Evolutionary conservation across 2,888 invertebrate genomes (phyloP), one percentile per base, ranked within the genome.

Genomic region (Corythucha ciliata): DNA sequence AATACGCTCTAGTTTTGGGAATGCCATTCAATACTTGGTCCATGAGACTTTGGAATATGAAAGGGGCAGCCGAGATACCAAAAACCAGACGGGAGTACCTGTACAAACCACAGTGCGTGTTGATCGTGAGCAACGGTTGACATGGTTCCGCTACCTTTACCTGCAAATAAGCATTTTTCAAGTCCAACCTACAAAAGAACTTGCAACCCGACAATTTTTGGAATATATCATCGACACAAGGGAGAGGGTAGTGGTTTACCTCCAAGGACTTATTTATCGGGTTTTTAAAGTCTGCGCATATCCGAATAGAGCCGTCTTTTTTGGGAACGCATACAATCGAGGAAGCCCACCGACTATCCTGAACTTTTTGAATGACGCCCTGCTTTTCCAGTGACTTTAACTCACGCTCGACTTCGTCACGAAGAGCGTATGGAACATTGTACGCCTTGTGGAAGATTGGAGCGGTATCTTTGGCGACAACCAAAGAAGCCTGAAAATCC

Each of bases 401-500:
- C 40, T 56, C 51, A 20, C 16, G 24, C n/a, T 45, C 51, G 4
- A 55, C 47, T 21, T 25, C 44, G 5, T 32, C 46, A 8, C 34
- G 44, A 3, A 47, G 24, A 29, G 52, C 34, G 32, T 52, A 48
- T 16, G 52, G 52, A n/a, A 55, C 46, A 16, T 47, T 22, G 25
- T 53, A 48, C 7, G 57, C 33, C 48, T 46, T 46, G 40, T 44
- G 44, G 37, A 57, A 53, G 7, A 56, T 47, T 26, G 55, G 52
- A 18, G 32, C 37, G 7, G 40, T 44, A 26, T 47, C 40, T 27
- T 53, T 52, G 27, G 39, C 48, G 16, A 56, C 40, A 20, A 55
- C 47, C 16, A 47, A 16, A 8, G 42, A 39, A n/a, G 48, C 53
- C 12, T 26, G 33, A 25, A 26, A n/a, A n/a, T n/a, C n/a, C n/a